A percentile compares a stretch with the other conserved stretches of the same genome.
Evolutionary conservation across 2,888 invertebrate species (phyloP).

Genomic region (Archaeoteleia sp.): DNA sequence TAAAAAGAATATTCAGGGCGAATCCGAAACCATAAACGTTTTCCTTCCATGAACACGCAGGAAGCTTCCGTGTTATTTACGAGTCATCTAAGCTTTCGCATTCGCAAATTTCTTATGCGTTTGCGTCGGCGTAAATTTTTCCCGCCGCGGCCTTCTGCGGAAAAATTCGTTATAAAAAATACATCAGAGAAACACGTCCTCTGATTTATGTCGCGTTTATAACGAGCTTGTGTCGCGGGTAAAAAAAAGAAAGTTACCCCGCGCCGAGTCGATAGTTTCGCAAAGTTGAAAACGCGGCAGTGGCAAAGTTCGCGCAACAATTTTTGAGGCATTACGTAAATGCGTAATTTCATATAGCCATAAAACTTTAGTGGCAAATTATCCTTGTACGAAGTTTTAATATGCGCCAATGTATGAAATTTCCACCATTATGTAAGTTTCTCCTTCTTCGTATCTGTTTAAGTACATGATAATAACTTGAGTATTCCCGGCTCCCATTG

Average conservation of each 20-base stretch:
- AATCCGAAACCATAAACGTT: conserved; percentile 58
- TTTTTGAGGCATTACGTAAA: conserved; percentile 25
- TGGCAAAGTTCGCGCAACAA: conserved; percentile 20
- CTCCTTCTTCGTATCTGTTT: conserved; percentile 40
- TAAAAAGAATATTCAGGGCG: conserved; percentile 8
- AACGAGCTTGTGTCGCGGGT: too few relatives aligned
- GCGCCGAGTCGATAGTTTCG: too few relatives aligned
- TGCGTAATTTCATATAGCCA: conserved; percentile 30
- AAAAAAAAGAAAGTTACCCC: too few relatives aligned
- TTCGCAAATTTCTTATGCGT: too few relatives aligned
- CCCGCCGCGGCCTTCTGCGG: too few relatives aligned
- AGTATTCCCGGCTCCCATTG: conserved; percentile 32
- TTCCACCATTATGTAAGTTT: conserved; percentile 41
- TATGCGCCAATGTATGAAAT: conserved; percentile 40
- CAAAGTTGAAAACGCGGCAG: too few relatives aligned
- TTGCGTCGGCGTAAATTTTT: too few relatives aligned
- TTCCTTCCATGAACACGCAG: conserved; percentile 47
- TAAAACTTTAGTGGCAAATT: conserved; percentile 46
- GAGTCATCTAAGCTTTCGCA: conserved; percentile 50
- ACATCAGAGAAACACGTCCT: too few relatives aligned
- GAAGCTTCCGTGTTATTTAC: conserved; percentile 64
- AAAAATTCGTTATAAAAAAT: too few relatives aligned
- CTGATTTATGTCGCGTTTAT: too few relatives aligned
- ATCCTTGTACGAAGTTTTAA: conserved; percentile 48
- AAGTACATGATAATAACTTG: conserved; percentile 45